Conservation (phyloP, 2,888 invertebrate genomes). For the Chrysomela aeneicollis region DNA sequence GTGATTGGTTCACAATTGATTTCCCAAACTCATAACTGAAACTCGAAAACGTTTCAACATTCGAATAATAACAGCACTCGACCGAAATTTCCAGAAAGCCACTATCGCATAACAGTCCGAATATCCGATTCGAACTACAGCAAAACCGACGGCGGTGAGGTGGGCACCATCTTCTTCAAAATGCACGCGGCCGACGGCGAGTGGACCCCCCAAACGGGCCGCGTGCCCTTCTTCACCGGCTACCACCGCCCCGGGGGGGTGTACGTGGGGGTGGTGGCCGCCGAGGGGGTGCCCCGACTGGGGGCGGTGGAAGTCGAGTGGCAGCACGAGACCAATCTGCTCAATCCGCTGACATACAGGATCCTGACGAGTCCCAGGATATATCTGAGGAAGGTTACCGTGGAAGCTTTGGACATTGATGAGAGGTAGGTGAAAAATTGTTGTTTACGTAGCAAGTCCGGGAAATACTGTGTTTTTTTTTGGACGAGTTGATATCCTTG, state of each 20-base stretch:
- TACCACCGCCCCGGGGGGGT: slow-evolving; percentile 77
- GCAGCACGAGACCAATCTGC: slow-evolving; percentile 79
- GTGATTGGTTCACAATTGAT: no score
- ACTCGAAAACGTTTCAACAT: no score
- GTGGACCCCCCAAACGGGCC: slow-evolving; percentile 50
- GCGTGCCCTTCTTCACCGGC: slow-evolving; percentile 54
- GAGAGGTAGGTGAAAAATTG: slow-evolving; percentile 65
- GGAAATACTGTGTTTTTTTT: no score
- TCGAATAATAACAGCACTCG: no score
- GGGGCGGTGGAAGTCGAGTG: slow-evolving; percentile 76
- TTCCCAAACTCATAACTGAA: no score
- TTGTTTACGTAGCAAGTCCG: no score
- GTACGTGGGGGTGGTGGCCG: slow-evolving; percentile 74
- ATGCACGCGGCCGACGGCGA: slow-evolving; percentile 70
- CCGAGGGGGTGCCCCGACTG: slow-evolving; percentile 72
- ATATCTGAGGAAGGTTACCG: slow-evolving; percentile 73
- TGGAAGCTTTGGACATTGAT: slow-evolving; percentile 77
- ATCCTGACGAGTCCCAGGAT: slow-evolving; percentile 77
- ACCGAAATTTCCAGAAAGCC: slow-evolving; percentile 69
- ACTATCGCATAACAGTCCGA: slow-evolving; percentile 79
- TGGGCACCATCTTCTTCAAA: slow-evolving; percentile 75
- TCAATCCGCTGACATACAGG: slow-evolving; percentile 87
- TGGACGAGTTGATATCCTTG: no score
- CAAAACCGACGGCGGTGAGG: slow-evolving; percentile 77
- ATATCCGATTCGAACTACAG: slow-evolving; percentile 79